phyloP scores from a whole-genome alignment of 2,113 vertebrate genomes.

The Pristiophorus japonicus region DNA sequence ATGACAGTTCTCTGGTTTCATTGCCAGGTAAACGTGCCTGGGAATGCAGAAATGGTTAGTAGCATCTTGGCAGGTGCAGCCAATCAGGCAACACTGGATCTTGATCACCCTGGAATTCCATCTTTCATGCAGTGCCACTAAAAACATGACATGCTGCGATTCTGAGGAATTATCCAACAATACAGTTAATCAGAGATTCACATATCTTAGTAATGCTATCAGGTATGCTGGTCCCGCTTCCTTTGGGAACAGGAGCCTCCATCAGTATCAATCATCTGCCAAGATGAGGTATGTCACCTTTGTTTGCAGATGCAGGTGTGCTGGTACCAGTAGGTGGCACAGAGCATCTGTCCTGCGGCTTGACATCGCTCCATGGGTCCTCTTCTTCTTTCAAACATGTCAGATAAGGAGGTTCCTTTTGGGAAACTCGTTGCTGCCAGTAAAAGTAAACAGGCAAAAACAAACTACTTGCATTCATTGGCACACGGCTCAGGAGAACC shows the following conservation, averaged over 20 bases:
- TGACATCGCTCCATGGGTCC: not conserved
- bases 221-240: not conserved
- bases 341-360: not conserved
- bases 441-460: not conserved
- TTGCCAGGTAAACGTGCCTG: not conserved
- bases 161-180: not conserved
- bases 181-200: not conserved
- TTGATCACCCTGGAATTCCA: not conserved
- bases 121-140: not conserved
- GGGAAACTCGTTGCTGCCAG: not conserved
- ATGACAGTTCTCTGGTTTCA: not conserved
- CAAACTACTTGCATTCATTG: not conserved
- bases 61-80: not conserved
- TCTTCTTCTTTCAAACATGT: not conserved
- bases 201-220: not conserved
- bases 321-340: not conserved
- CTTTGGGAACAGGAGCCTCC: not conserved
- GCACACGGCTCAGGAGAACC: not conserved
- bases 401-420: not conserved
- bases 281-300: not conserved
- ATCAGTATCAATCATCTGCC: not conserved
- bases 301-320: not conserved
- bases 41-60: not conserved
- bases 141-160: not conserved
- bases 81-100: not conserved